phyloP scores from a whole-genome alignment of 1,140 invertebrate genomes.

The Andrena cerasifolii region DNA sequence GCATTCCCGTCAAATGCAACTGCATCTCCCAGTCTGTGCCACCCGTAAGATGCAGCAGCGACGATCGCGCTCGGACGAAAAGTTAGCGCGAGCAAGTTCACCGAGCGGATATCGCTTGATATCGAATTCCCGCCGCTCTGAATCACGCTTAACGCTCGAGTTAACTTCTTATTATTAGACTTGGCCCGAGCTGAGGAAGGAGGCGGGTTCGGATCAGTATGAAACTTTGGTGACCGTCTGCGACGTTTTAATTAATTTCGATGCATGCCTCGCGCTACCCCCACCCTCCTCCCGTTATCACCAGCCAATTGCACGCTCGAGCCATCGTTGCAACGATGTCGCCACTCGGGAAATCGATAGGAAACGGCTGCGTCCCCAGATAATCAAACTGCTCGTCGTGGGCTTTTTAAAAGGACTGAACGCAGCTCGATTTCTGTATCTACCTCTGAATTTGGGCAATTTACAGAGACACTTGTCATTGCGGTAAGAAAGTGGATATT shows the following conservation, averaged over 20 bases:
- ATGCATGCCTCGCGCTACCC: neutral
- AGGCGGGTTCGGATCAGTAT: constrained; percentile 42
- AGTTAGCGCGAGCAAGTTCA: constrained; percentile 48
- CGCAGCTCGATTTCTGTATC: too few relatives aligned
- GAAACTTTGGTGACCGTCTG: constrained; percentile 68
- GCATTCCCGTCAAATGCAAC: neutral
- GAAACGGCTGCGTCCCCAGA: neutral
- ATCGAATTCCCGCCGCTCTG: constrained; percentile 53
- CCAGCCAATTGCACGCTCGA: neutral
- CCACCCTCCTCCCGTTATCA: constrained; percentile 4
- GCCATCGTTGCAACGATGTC: neutral
- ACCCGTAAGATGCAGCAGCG: neutral
- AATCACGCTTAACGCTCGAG: constrained; percentile 71
- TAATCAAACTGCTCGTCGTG: too few relatives aligned
- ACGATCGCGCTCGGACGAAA: neutral
- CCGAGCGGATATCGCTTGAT: constrained; percentile 55
- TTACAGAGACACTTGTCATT: too few relatives aligned
- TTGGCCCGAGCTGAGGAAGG: constrained; percentile 64
- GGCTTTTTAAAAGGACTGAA: too few relatives aligned
- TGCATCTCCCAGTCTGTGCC: neutral
- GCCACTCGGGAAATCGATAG: neutral
- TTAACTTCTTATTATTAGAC: constrained; percentile 79
- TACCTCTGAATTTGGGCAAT: too few relatives aligned
- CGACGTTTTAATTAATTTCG: constrained; percentile 75
- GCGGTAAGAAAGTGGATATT: too few relatives aligned